These are phyloP conservation scores for Alcedo atthis DNA, from an alignment of 2,797 vertebrate species.

Conservation along the genomic window DNA sequence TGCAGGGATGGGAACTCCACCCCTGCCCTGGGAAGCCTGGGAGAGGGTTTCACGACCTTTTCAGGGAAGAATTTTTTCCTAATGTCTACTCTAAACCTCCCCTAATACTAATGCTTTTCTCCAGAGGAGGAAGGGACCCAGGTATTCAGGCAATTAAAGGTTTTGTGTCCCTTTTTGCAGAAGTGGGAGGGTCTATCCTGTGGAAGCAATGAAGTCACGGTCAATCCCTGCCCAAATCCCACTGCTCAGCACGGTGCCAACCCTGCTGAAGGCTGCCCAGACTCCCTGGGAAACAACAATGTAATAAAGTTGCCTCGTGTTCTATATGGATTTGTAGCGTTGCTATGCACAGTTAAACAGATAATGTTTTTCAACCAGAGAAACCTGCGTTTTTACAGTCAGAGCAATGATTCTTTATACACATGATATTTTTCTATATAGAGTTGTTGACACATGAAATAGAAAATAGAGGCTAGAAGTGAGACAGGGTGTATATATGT, in stretches of 20 bases:
- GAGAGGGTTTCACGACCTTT: background rate
- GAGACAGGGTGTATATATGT: background rate
- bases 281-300: accelerated
- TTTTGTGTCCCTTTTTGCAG: background rate
- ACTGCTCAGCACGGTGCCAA: accelerated
- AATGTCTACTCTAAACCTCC: background rate
- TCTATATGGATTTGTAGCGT: background rate
- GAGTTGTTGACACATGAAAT: background rate
- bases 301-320: background rate
- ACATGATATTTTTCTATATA: background rate
- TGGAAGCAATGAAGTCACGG: background rate
- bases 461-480: background rate
- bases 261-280: background rate
- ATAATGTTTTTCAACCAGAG: background rate
- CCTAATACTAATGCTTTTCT: background rate
- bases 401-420: slow-evolving; percentile 12
- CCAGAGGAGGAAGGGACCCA: background rate
- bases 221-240: background rate
- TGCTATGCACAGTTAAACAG: slow-evolving; percentile 32
- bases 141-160: background rate
- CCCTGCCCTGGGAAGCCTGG: background rate
- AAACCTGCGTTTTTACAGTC: background rate
- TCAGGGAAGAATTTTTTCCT: background rate
- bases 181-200: background rate
- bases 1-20: background rate